Base-by-base conservation (phyloP, 2,797 vertebrate genomes). In the Phataginus tetradactyla region DNA sequence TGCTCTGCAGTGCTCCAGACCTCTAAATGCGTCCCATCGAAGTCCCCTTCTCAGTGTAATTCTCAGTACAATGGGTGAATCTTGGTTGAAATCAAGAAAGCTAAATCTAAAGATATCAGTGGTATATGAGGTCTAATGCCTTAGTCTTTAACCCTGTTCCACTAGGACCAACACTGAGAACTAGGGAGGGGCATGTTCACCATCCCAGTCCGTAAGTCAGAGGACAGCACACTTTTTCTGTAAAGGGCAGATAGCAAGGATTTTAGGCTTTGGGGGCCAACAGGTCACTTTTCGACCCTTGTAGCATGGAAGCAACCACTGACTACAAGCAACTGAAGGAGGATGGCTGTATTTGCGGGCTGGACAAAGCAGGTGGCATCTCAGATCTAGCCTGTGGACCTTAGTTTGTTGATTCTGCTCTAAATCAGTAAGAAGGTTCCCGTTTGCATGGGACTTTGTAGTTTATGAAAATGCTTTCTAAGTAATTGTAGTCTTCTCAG, bases 1-100 rank as follows among this genome's bases (percentile, higher is more conserved):
- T n/a, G 18, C 49, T 74, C 4, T 2, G 11, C 11, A 13, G 37
- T 45, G 21, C 29, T 45, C 0, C 0, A 18, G 32, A 57, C 11
- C 18, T 9, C 29, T 7, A 15, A 55, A 23, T 9, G 55, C 64
- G 51, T 55, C 42, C 42, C 7, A 2, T 18, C n/a, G 3, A 1
- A 5, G 18, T 59, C 17, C 25, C 9, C 39, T 64, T 81, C 66
- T 87, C n/a, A 32, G 37, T 17, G 9, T 5, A 71, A 80, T 1
- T 25, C 32, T 25, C 14, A 45, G 4, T 20, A 21, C 71, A 29
- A 9, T 20, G 7, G 74, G 4, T 20, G 20, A 39, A 21, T 68
- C 8, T 27, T 27, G 15, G n/a, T 51, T 74, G 39, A 27, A 74
- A 45, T 78, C 18, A 63, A 83, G 85, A 59, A 77, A 37, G 49